Percentiles rank a stretch among this genome's conserved stretches.
Conservation (phyloP, 2,797 vertebrate genomes). For the Sebastes baramenuke region DNA sequence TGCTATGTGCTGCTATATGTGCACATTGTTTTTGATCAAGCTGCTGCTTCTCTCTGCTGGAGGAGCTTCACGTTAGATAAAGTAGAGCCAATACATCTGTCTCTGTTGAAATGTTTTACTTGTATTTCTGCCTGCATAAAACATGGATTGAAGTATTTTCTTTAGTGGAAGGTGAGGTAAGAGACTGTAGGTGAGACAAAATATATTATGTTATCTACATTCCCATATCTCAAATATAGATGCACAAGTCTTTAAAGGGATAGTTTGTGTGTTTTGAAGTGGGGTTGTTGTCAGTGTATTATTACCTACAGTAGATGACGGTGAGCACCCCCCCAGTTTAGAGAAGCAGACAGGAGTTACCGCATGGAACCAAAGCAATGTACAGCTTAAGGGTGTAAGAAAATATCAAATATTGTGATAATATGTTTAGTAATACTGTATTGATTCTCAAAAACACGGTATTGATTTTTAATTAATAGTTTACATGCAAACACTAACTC, state of each 20-base stretch:
- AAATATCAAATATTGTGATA: no score
- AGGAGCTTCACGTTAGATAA: background rate
- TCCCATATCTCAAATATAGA: background rate
- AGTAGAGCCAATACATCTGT: background rate
- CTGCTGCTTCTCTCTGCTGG: constrained; percentile 4
- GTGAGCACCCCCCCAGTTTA: no score
- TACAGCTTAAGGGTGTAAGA: no score
- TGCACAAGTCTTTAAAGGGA: background rate
- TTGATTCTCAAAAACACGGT: no score
- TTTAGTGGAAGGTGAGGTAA: background rate
- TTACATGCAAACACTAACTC: no score
- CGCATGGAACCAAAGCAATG: no score
- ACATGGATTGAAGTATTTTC: background rate
- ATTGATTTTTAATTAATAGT: no score
- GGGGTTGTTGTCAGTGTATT: background rate
- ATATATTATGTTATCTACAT: background rate
- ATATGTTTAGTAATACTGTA: no score
- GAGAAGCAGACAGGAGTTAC: no score
- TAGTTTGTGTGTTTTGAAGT: background rate
- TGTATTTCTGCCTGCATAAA: constrained; percentile 1
- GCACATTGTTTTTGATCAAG: constrained; percentile 32
- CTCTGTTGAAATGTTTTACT: background rate
- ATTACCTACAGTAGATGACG: no score
- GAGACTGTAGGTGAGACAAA: background rate
- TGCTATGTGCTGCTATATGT: constrained; percentile 8